Conservation (phyloP, 2,113 vertebrate genomes). For the Sapayoa aenigma region DNA sequence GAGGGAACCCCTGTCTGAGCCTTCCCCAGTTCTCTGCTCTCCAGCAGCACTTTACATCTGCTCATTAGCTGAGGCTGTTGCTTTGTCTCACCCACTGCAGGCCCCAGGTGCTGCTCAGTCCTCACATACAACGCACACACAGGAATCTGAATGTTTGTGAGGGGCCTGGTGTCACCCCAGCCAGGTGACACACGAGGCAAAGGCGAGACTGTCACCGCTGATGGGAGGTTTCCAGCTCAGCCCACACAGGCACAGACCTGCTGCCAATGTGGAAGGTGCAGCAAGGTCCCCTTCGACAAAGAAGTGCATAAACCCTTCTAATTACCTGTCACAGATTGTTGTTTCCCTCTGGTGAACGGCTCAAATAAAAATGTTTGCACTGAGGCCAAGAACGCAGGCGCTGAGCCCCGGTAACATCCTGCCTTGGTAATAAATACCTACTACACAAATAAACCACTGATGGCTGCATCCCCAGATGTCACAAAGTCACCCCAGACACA, state of each 20-base stretch:
- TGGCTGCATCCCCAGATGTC: background rate
- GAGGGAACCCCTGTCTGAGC: background rate
- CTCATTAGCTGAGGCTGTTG: background rate
- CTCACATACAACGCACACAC: fast-evolving
- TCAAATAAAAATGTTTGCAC: background rate
- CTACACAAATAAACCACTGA: background rate
- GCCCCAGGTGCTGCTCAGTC: fast-evolving
- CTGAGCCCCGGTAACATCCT: background rate
- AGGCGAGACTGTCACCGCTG: background rate
- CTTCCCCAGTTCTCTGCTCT: background rate
- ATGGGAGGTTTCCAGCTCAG: background rate
- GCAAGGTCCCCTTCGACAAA: background rate
- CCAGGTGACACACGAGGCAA: background rate
- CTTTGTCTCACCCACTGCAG: background rate
- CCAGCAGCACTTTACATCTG: background rate
- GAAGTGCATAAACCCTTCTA: background rate
- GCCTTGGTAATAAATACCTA: background rate
- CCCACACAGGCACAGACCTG: background rate
- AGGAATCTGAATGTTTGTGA: background rate
- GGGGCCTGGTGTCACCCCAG: background rate
- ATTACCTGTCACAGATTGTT: background rate
- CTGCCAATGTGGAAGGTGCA: background rate
- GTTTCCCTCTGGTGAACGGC: background rate
- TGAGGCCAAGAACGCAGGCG: background rate
- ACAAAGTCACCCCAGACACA: fast-evolving